Conservation (phyloP, 2,888 invertebrate genomes). For the Apamea anceps region DNA sequence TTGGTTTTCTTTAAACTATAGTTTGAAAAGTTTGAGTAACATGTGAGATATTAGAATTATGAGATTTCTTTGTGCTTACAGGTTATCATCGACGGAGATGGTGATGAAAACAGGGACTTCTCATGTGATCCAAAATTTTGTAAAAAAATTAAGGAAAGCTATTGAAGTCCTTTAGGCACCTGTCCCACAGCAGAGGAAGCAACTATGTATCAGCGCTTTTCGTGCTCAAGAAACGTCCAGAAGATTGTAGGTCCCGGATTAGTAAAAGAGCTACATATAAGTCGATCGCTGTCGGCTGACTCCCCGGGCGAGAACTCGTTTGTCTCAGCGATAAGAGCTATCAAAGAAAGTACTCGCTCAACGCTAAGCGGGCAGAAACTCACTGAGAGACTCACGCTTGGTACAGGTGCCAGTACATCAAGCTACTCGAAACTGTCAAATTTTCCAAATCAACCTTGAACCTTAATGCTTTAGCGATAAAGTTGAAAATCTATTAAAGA, state of each 20-base stretch:
- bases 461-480: too few species aligned
- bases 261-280: too few species aligned
- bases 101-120: not conserved
- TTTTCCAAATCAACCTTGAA: too few species aligned
- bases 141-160: not conserved
- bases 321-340: not conserved
- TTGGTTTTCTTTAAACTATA: not conserved
- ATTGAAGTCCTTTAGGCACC: not conserved
- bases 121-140: not conserved
- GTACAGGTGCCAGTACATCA: too few species aligned
- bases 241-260: too few species aligned
- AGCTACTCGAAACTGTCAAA: too few species aligned
- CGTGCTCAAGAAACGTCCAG: too few species aligned
- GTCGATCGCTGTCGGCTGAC: not conserved
- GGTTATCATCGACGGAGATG: not conserved
- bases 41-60: not conserved
- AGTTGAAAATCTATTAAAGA: too few species aligned
- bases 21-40: slow-evolving; percentile 23
- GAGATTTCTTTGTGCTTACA: not conserved
- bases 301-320: not conserved
- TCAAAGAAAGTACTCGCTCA: not conserved
- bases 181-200: too few species aligned
- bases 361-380: not conserved
- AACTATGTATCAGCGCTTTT: too few species aligned
- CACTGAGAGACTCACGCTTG: not conserved